Evolutionary conservation across 2,113 vertebrate genomes (phyloP).

Genomic region (Actenoides hombroni): DNA sequence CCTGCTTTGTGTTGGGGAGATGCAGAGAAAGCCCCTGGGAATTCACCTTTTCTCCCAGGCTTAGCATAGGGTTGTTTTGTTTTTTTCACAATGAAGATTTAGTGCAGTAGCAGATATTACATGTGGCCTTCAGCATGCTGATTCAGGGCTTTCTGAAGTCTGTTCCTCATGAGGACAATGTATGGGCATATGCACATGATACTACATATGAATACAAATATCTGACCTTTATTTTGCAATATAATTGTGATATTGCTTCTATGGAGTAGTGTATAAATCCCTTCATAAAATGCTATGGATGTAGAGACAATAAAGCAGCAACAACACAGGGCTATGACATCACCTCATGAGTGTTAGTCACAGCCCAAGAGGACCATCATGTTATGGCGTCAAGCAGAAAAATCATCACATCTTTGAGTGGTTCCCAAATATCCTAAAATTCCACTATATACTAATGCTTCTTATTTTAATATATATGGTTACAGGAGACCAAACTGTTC

Average conservation of each 20-base stretch:
- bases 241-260: background rate
- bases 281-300: background rate
- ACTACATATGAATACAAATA: background rate
- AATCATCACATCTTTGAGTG: background rate
- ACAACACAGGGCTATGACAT: background rate
- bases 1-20: background rate
- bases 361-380: background rate
- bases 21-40: background rate
- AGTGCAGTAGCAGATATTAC: background rate
- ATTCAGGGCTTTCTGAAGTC: background rate
- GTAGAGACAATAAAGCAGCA: background rate
- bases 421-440: background rate
- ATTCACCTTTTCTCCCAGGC: background rate
- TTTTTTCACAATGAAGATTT: too few species aligned
- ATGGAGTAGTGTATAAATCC: background rate
- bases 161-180: background rate
- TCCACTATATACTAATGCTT: background rate
- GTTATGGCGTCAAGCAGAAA: background rate
- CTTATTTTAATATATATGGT: background rate
- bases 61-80: background rate
- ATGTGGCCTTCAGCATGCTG: background rate
- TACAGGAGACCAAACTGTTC: background rate
- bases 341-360: background rate
- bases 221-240: background rate
- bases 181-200: background rate